phyloP scores from a whole-genome alignment of 1,140 invertebrate genomes.

The Zaprionus gabonicus region DNA sequence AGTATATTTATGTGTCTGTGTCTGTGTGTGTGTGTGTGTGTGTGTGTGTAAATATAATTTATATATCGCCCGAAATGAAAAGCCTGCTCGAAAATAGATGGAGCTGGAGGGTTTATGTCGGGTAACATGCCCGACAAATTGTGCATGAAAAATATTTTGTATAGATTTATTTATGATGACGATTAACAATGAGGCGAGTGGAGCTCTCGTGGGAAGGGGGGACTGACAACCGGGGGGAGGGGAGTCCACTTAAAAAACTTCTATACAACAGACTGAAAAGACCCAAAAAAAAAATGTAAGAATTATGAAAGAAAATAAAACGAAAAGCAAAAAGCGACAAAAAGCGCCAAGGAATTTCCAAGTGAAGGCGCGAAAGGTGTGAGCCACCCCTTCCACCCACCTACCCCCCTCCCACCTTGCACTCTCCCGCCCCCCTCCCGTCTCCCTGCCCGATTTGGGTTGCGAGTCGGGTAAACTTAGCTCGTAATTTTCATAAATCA shows the following conservation, averaged over 20 bases:
- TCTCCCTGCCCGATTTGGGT: background rate
- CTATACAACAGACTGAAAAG: conserved; percentile 33
- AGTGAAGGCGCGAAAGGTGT: conserved; percentile 42
- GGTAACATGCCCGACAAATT: conserved; percentile 56
- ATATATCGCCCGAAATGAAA: conserved; percentile 52
- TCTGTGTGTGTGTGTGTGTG: conserved; percentile 26
- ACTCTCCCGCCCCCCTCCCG: background rate
- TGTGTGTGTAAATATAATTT: conserved; percentile 52
- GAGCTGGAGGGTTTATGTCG: background rate
- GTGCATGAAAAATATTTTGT: conserved; percentile 56
- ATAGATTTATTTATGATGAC: conserved; percentile 72
- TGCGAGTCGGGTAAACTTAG: conserved; percentile 53
- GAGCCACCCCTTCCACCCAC: background rate
- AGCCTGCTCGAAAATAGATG: conserved; percentile 29
- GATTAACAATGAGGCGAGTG: conserved; percentile 64
- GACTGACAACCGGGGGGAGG: conserved; percentile 8
- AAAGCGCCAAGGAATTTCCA: background rate
- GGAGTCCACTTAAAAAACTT: conserved; percentile 57
- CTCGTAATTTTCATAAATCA: conserved; percentile 76
- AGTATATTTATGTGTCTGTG: conserved; percentile 3
- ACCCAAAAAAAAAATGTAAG: background rate
- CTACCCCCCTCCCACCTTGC: background rate
- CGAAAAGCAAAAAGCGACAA: background rate
- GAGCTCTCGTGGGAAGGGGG: background rate
- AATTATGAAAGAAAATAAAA: background rate